These are phyloP conservation scores for Enteromius argenteus DNA, from an alignment of 2,797 vertebrate genomes.

Conservation along the genomic window DNA sequence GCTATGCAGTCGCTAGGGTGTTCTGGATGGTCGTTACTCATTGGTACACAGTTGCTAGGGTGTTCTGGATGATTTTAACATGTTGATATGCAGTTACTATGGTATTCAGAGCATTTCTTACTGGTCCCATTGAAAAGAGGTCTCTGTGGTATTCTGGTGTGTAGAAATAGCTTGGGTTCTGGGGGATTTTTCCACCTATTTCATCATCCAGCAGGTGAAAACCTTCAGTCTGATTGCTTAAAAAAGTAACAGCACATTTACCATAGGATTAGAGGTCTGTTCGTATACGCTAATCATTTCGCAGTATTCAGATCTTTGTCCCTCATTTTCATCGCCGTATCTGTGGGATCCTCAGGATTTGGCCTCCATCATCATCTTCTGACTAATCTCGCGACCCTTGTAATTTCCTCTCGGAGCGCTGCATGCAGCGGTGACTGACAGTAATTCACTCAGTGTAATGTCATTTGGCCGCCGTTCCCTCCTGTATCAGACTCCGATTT, in stretches of 20 bases:
- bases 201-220: constrained; percentile 29
- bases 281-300: not conserved
- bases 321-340: not conserved
- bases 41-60: not conserved
- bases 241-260: constrained; percentile 9
- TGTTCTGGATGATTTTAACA: not conserved
- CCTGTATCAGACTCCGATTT: constrained; percentile 5
- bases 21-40: not conserved
- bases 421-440: constrained; percentile 23
- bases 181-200: constrained; percentile 17
- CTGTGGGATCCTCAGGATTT: constrained; percentile 19
- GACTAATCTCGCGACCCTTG: constrained; percentile 10
- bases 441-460: constrained; percentile 28
- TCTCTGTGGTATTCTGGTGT: not conserved
- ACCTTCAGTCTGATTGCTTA: not conserved
- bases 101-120: not conserved
- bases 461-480: constrained; percentile 10
- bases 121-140: not conserved
- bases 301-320: not conserved
- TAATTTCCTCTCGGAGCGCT: not conserved
- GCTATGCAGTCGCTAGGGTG: not conserved
- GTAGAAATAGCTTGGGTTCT: not conserved
- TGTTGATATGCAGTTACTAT: not conserved
- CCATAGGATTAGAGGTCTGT: not conserved
- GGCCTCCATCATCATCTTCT: not conserved